These are phyloP conservation scores for Lepus townsendii DNA, from an alignment of 2,797 vertebrate species.

Conservation along the genomic window DNA sequence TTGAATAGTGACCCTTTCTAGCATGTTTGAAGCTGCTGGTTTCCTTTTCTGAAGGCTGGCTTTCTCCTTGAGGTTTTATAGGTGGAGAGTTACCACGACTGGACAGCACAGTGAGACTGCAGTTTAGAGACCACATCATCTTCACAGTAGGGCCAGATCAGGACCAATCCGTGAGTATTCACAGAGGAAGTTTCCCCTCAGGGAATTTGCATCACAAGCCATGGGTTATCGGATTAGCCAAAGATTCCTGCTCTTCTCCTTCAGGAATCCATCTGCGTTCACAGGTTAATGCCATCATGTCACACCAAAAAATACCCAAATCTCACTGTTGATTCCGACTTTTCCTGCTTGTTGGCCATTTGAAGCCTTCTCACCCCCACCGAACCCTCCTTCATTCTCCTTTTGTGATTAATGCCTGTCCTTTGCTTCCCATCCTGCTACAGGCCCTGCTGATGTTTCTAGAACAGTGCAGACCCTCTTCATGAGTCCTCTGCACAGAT, in stretches of 20 bases:
- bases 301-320: background rate
- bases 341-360: background rate
- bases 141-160: conserved; percentile 91
- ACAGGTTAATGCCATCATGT: background rate
- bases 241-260: background rate
- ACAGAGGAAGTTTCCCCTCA: background rate
- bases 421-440: background rate
- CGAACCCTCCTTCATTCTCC: background rate
- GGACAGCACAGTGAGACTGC: conserved; percentile 91
- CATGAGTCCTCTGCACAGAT: background rate
- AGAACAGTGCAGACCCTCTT: background rate
- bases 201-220: background rate
- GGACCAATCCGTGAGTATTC: conserved; percentile 90
- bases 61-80: conserved; percentile 78
- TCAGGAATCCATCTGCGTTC: background rate
- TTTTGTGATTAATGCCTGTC: background rate
- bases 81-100: conserved; percentile 91
- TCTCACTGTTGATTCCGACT: background rate
- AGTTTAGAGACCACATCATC: conserved; percentile 91
- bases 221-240: background rate
- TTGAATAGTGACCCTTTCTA: background rate
- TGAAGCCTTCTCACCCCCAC: background rate
- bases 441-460: background rate
- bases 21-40: background rate
- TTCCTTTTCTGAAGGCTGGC: background rate